phyloP scores from a whole-genome alignment of 2,888 invertebrate species.

The Cordilura impudica region DNA sequence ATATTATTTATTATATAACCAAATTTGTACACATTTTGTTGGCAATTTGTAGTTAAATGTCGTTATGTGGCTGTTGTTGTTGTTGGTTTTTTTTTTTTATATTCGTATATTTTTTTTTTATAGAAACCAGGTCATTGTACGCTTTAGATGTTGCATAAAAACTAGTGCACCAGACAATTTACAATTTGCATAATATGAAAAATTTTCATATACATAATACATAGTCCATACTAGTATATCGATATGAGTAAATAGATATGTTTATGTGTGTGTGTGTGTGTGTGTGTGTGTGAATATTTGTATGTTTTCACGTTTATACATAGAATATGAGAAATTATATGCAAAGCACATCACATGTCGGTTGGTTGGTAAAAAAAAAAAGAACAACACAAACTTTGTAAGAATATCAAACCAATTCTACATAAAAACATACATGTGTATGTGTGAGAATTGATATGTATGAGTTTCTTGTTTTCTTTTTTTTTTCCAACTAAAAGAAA shows the following conservation, averaged over 20 bases:
- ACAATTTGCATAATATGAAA: conserved; percentile 50
- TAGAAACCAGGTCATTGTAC: conserved; percentile 52
- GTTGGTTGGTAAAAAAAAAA: conserved; percentile 17
- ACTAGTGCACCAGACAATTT: conserved; percentile 52
- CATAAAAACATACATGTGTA: neutral
- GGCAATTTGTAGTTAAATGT: conserved; percentile 25
- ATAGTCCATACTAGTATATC: neutral
- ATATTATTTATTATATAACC: conserved; percentile 4
- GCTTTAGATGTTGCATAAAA: conserved; percentile 47
- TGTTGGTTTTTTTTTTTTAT: neutral
- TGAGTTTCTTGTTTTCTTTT: neutral
- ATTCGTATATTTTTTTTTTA: neutral
- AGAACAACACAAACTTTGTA: conserved; percentile 8
- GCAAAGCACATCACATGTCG: conserved; percentile 58
- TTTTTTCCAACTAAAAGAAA: conserved; percentile 42
- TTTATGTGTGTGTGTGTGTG: neutral
- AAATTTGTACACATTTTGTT: conserved; percentile 41
- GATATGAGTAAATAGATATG: neutral
- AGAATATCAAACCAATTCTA: conserved; percentile 45
- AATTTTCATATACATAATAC: neutral
- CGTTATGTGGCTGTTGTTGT: conserved; percentile 3
- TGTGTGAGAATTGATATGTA: neutral
- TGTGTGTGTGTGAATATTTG: neutral
- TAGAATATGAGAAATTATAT: conserved; percentile 38
- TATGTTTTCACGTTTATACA: neutral